Conservation (phyloP, 2,888 invertebrate genomes). For the Papilio elwesi region DNA sequence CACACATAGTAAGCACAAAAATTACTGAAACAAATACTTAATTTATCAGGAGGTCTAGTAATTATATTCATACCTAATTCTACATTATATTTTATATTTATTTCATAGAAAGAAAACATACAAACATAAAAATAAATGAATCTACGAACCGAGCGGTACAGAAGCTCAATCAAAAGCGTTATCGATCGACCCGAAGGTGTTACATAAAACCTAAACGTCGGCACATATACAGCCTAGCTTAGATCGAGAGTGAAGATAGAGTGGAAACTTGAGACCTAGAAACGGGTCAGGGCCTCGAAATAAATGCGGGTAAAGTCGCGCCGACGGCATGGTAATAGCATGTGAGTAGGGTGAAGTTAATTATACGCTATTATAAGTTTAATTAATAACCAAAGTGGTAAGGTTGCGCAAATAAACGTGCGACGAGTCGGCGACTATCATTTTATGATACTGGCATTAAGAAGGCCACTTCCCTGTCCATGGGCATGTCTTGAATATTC, state of each 20-base stretch:
- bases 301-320: conserved; percentile 37
- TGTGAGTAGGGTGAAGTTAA: conserved; percentile 46
- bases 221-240: conserved; percentile 63
- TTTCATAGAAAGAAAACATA: neutral
- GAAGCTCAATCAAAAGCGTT: conserved; percentile 48
- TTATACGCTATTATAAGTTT: conserved; percentile 48
- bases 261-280: conserved; percentile 64
- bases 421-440: conserved; percentile 41
- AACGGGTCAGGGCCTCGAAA: conserved; percentile 67
- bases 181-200: conserved; percentile 64
- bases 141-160: conserved; percentile 31
- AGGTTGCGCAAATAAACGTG: conserved; percentile 44
- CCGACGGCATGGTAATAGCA: conserved; percentile 34
- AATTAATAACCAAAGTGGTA: conserved; percentile 46
- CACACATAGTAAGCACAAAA: too few species aligned
- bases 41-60: too few species aligned
- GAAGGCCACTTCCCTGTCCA: conserved; percentile 29
- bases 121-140: conserved; percentile 16
- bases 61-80: too few species aligned
- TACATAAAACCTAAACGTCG: conserved; percentile 59
- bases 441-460: conserved; percentile 27
- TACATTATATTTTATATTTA: too few species aligned
- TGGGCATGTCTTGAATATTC: conserved; percentile 41
- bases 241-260: conserved; percentile 69
- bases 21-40: too few species aligned